phyloP scores from a whole-genome alignment of 2,113 vertebrate genomes.

The Halcyon senegalensis region DNA sequence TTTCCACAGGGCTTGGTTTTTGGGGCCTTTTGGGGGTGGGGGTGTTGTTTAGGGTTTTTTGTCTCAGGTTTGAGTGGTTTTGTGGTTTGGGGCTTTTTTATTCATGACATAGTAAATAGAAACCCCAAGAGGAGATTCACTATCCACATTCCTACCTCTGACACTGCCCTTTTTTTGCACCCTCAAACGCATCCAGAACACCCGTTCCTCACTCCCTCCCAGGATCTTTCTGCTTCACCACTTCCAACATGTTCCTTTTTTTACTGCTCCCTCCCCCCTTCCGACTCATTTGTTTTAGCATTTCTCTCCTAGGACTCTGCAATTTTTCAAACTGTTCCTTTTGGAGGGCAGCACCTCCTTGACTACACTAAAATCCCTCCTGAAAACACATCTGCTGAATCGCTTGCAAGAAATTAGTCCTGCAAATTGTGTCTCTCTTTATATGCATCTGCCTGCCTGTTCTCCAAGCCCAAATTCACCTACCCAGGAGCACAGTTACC shows the following conservation, averaged over 20 bases:
- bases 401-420: constrained; percentile 14
- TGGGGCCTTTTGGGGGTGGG: neutral
- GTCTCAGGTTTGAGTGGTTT: neutral
- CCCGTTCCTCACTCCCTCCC: neutral
- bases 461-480: constrained; percentile 15
- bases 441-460: neutral
- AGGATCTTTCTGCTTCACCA: constrained; percentile 2
- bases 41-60: neutral
- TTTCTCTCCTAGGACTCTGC: constrained; percentile 1
- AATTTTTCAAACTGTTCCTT: constrained; percentile 7
- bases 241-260: neutral
- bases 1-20: neutral
- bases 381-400: constrained; percentile 42
- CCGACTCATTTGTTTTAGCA: neutral
- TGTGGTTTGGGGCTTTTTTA: neutral
- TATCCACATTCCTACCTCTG: neutral
- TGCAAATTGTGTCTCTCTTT: neutral
- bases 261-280: neutral
- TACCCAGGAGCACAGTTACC: constrained; percentile 7
- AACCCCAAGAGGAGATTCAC: neutral
- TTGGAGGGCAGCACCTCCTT: constrained; percentile 47
- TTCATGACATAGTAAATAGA: neutral
- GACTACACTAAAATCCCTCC: constrained; percentile 13
- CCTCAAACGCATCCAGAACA: neutral
- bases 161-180: neutral